Percentiles rank a stretch among this genome's conserved stretches.
These are phyloP conservation scores for Virgularia gustaviana DNA, from an alignment of 92 coral and sea anemone genomes.

Conservation along the genomic window DNA sequence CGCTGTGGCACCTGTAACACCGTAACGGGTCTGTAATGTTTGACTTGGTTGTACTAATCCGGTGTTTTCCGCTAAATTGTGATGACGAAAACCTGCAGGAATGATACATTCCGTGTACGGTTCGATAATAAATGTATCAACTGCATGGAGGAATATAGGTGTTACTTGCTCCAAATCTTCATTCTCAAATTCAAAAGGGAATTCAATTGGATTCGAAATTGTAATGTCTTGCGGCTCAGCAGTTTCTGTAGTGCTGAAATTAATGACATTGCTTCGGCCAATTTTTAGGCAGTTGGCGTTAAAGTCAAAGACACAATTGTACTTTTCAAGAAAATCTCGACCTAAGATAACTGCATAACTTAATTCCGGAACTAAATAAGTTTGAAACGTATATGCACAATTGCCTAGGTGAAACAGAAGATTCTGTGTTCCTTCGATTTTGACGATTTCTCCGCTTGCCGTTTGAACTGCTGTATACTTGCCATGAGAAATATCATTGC, in stretches of 20 bases:
- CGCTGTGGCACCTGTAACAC: constrained; percentile 36
- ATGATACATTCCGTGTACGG: constrained; percentile 41
- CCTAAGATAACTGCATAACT: constrained; percentile 59
- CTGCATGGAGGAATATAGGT: constrained; percentile 40
- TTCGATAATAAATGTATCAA: constrained; percentile 29
- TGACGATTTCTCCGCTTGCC: too few species aligned
- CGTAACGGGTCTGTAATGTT: constrained; percentile 21
- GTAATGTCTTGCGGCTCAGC: too few species aligned
- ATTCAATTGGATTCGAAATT: too few species aligned
- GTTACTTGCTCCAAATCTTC: neutral
- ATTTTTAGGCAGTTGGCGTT: too few species aligned
- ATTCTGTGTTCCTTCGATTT: too few species aligned
- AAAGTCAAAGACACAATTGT: constrained; percentile 45
- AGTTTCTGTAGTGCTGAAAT: too few species aligned
- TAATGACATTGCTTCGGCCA: too few species aligned
- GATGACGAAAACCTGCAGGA: constrained; percentile 23
- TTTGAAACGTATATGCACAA: constrained; percentile 36
- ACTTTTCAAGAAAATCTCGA: constrained; percentile 57
- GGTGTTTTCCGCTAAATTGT: constrained; percentile 9
- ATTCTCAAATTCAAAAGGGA: too few species aligned
- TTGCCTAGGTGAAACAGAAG: constrained; percentile 45
- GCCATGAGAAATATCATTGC: too few species aligned
- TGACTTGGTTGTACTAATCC: constrained; percentile 36
- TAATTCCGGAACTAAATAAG: constrained; percentile 33
- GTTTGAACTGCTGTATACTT: too few species aligned